These are phyloP conservation scores for Encarsia formosa DNA, from an alignment of 2,888 invertebrate species.

Conservation along the genomic window DNA sequence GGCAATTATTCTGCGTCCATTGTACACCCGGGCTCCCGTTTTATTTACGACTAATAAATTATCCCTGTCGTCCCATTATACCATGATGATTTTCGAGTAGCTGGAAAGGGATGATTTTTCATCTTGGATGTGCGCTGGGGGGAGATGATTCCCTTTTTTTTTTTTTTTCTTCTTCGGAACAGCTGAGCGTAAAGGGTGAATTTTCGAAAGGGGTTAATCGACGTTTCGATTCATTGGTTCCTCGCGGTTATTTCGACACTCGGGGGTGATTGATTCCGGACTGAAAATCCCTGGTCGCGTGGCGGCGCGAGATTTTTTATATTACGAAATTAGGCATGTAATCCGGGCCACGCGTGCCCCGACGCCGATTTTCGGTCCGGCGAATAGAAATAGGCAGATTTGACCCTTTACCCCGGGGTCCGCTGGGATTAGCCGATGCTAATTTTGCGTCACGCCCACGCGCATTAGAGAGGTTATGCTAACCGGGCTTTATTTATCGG, in stretches of 20 bases:
- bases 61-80: constrained; percentile 19
- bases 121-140: not conserved
- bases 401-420: too few species aligned
- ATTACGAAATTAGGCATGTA: constrained; percentile 47
- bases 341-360: constrained; percentile 47
- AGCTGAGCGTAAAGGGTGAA: constrained; percentile 12
- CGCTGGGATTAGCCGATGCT: too few species aligned
- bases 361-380: constrained; percentile 25
- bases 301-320: too few species aligned
- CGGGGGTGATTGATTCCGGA: too few species aligned
- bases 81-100: not conserved
- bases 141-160: constrained; percentile 11
- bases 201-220: constrained; percentile 5
- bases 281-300: too few species aligned
- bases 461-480: too few species aligned
- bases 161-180: too few species aligned
- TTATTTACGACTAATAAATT: constrained; percentile 40
- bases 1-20: constrained; percentile 42
- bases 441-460: too few species aligned
- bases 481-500: too few species aligned
- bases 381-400: too few species aligned
- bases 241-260: too few species aligned
- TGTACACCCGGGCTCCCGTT: constrained; percentile 37
- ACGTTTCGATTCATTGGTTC: too few species aligned
- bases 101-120: not conserved